phyloP scores from a whole-genome alignment of 2,797 vertebrate species.

The Micrastur ruficollis region DNA sequence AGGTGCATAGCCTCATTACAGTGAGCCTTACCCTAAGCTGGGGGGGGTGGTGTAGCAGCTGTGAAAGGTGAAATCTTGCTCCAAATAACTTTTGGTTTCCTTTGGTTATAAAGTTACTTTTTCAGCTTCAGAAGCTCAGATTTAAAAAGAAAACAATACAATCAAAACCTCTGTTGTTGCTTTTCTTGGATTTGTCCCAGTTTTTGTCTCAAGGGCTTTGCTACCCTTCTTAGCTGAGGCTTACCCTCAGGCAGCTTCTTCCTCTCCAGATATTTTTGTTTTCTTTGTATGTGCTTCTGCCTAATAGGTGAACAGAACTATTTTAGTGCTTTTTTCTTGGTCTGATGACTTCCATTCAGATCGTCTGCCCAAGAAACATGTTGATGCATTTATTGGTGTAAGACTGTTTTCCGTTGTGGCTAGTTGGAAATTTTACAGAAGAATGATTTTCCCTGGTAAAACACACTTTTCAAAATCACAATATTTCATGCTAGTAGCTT shows the following conservation, averaged over 20 bases:
- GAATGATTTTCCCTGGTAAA: neutral
- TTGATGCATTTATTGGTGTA: neutral
- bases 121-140: neutral
- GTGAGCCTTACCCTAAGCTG: neutral
- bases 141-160: neutral
- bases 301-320: neutral
- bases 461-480: neutral
- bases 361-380: neutral
- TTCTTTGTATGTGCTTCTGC: neutral
- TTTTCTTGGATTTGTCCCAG: neutral
- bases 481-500: neutral
- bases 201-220: slow-evolving; percentile 9
- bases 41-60: neutral
- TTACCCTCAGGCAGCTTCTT: neutral
- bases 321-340: neutral
- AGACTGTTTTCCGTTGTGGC: neutral
- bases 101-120: neutral
- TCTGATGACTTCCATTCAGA: neutral
- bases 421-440: neutral
- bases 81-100: neutral
- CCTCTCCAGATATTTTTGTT: slow-evolving; percentile 1
- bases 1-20: neutral
- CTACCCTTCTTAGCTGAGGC: neutral
- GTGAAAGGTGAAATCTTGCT: neutral
- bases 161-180: neutral